phyloP scores from a whole-genome alignment of 2,888 invertebrate species.

The Drosophila affinis region DNA sequence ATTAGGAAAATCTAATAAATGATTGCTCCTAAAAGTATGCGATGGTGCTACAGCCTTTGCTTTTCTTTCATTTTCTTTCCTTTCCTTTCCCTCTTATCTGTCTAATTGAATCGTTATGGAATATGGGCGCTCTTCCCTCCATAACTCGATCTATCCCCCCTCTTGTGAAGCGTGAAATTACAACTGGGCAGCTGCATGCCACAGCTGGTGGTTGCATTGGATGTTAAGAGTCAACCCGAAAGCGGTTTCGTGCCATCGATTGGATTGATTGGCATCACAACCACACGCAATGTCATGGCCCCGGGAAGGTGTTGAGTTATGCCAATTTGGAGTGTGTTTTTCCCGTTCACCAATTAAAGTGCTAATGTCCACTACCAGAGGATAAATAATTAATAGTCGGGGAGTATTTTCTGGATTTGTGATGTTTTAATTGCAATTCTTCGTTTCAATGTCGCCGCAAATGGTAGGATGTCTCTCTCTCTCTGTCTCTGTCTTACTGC shows the following conservation, averaged over 20 bases:
- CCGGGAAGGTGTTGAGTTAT: constrained; percentile 48
- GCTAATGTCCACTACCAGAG: constrained; percentile 27
- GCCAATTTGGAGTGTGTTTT: constrained; percentile 33
- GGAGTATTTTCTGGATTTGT: constrained; percentile 25
- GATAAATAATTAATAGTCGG: constrained; percentile 26
- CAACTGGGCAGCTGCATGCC: constrained; percentile 29
- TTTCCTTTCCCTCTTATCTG: constrained; percentile 14
- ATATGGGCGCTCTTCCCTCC: constrained; percentile 11
- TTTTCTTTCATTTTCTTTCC: constrained; percentile 3
- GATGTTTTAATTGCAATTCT: constrained; percentile 57
- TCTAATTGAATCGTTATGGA: constrained; percentile 19
- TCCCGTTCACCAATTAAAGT: constrained; percentile 29
- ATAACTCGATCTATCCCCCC: not conserved
- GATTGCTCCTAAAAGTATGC: constrained; percentile 67
- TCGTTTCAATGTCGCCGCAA: constrained; percentile 42
- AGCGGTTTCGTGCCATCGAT: constrained; percentile 18
- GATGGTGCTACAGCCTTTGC: constrained; percentile 5
- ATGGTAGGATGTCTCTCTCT: constrained; percentile 22
- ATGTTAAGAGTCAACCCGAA: constrained; percentile 7
- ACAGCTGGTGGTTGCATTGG: constrained; percentile 20
- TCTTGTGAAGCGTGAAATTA: constrained; percentile 55
- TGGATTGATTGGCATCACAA: constrained; percentile 46
- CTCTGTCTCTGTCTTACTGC: constrained; percentile 33
- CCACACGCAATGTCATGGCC: constrained; percentile 40
- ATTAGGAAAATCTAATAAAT: not conserved